phyloP scores from a whole-genome alignment of 2,888 invertebrate genomes.

The Lysandra coridon region DNA sequence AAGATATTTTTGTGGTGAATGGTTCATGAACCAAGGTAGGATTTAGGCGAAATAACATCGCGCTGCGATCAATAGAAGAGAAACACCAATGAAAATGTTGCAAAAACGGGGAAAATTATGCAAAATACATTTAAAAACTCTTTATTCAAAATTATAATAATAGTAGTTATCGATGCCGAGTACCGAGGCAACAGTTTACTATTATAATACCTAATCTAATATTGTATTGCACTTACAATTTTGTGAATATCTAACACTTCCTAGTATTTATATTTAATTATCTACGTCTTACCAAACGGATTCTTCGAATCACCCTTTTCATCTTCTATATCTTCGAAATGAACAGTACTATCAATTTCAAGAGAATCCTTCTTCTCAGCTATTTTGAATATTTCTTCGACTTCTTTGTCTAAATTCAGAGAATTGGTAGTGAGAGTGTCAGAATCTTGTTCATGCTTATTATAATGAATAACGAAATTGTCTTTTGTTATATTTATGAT shows the following conservation, averaged over 20 bases:
- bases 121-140: too few relatives aligned
- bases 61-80: too few relatives aligned
- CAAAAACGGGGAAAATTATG: too few relatives aligned
- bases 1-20: too few relatives aligned
- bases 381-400: slow-evolving; percentile 65
- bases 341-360: slow-evolving; percentile 42
- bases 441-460: slow-evolving; percentile 49
- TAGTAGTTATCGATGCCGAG: too few relatives aligned
- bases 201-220: too few relatives aligned
- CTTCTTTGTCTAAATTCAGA: slow-evolving; percentile 66
- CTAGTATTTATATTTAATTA: background rate
- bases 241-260: background rate
- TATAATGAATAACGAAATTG: slow-evolving; percentile 58
- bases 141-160: too few relatives aligned
- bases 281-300: slow-evolving; percentile 50
- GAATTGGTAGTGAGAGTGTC: slow-evolving; percentile 66
- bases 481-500: slow-evolving; percentile 63
- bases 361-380: slow-evolving; percentile 46
- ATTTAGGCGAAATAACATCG: too few relatives aligned
- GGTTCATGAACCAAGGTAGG: too few relatives aligned
- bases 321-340: slow-evolving; percentile 41
- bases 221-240: background rate
- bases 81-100: too few relatives aligned
- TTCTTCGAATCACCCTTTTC: slow-evolving; percentile 51
- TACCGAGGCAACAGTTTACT: too few relatives aligned